Conservation (phyloP, 2,797 vertebrate species). For the Knipowitschia caucasica region DNA sequence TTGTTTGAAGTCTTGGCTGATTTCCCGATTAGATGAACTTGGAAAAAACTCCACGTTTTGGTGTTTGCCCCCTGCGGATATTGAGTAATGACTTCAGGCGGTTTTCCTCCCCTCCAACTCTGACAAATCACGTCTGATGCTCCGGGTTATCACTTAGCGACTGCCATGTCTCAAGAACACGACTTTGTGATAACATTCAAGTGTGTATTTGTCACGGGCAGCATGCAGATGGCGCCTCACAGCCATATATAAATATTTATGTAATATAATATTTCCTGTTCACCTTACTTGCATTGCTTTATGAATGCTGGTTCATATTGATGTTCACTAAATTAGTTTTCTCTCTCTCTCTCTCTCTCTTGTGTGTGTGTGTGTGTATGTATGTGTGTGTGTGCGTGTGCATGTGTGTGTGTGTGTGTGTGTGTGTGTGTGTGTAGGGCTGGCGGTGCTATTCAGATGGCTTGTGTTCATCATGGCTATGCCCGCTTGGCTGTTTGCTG, state of each 20-base stretch:
- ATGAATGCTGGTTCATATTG: not conserved
- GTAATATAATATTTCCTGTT: conserved; percentile 5
- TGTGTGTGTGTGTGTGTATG: conserved; percentile 12
- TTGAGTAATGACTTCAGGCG: conserved; percentile 48
- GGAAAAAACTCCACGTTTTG: conserved; percentile 12
- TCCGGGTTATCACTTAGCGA: conserved; percentile 31
- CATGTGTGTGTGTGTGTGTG: no score
- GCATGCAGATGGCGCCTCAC: conserved; percentile 27
- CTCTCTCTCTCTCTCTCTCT: no score
- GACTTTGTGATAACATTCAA: conserved; percentile 35
- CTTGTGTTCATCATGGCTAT: conserved; percentile 66
- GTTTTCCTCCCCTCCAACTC: conserved; percentile 25
- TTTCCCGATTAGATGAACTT: conserved; percentile 36
- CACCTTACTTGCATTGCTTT: not conserved
- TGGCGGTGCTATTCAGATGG: conserved; percentile 67
- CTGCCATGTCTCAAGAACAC: conserved; percentile 23
- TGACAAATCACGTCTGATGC: conserved; percentile 34
- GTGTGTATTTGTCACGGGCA: conserved; percentile 14
- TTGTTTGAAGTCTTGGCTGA: conserved; percentile 18
- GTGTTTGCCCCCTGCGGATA: conserved; percentile 24
- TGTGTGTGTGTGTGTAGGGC: conserved; percentile 65
- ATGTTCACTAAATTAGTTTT: conserved; percentile 30
- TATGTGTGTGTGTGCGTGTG: no score
- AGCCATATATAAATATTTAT: conserved; percentile 8
- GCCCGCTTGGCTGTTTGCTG: conserved; percentile 75